Evolutionary conservation across 2,797 vertebrate genomes (phyloP).

Genomic region (Sorex maritimensis): DNA sequence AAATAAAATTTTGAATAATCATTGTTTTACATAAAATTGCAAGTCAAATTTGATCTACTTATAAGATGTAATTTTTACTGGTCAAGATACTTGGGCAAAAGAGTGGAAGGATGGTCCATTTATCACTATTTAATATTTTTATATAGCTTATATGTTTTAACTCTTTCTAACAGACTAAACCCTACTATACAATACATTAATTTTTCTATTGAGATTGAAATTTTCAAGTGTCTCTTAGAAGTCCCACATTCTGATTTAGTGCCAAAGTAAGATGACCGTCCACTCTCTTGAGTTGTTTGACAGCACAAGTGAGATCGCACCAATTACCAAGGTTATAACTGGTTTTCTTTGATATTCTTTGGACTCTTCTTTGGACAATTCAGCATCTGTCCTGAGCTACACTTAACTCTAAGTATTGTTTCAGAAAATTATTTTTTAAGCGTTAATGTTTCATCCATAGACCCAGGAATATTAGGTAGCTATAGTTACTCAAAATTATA

Average conservation of each 20-base stretch:
- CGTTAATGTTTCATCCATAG: background rate
- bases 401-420: slow-evolving; percentile 32
- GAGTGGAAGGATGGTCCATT: background rate
- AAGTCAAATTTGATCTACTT: background rate
- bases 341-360: slow-evolving; percentile 53
- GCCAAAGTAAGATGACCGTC: slow-evolving; percentile 48
- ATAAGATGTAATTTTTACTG: background rate
- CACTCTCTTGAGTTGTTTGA: slow-evolving; percentile 58
- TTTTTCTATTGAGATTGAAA: slow-evolving; percentile 69
- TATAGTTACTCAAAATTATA: background rate
- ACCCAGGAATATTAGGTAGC: background rate
- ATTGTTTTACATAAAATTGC: slow-evolving; percentile 13
- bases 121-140: slow-evolving; percentile 28
- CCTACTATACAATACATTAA: slow-evolving; percentile 6
- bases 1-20: slow-evolving; percentile 13
- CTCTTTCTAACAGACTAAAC: slow-evolving; percentile 42
- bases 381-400: slow-evolving; percentile 6
- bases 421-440: slow-evolving; percentile 41
- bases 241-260: slow-evolving; percentile 74
- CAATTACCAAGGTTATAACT: slow-evolving; percentile 81
- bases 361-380: background rate
- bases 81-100: background rate
- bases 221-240: slow-evolving; percentile 73
- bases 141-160: slow-evolving; percentile 1
- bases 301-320: slow-evolving; percentile 82